Evolutionary conservation across 2,797 vertebrate species (phyloP).

Genomic region (Heliangelus exortis): DNA sequence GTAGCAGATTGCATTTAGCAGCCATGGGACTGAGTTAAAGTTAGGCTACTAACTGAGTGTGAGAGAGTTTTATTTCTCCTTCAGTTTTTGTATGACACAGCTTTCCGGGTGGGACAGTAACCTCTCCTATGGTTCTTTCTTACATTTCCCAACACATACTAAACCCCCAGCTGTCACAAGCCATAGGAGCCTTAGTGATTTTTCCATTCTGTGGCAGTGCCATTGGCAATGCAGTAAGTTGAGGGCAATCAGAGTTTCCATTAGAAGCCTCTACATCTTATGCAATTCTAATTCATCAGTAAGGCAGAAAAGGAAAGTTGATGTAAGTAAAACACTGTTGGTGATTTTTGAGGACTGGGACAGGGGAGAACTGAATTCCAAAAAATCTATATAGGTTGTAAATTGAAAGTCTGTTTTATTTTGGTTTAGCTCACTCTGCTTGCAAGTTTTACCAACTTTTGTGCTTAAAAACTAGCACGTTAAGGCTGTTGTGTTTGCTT

Average conservation of each 20-base stretch:
- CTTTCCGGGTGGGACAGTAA: constrained; percentile 5
- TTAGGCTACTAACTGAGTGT: not conserved
- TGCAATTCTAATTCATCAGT: constrained; percentile 22
- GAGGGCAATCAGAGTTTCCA: constrained; percentile 62
- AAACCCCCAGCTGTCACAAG: not conserved
- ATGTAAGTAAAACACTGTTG: not conserved
- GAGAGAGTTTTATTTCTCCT: not conserved
- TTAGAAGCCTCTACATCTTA: constrained; percentile 29
- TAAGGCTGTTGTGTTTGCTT: fast-evolving
- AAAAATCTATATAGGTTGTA: not conserved
- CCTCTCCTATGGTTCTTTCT: not conserved
- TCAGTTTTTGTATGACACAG: not conserved
- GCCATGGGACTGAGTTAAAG: not conserved
- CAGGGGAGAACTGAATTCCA: not conserved
- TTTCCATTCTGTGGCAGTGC: constrained; percentile 53
- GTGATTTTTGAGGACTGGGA: not conserved
- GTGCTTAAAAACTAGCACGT: not conserved
- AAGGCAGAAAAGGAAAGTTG: constrained; percentile 10
- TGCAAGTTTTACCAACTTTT: not conserved
- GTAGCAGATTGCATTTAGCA: constrained; percentile 40
- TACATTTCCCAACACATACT: not conserved
- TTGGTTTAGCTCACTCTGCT: not conserved
- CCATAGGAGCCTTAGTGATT: constrained; percentile 44
- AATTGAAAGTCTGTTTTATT: not conserved
- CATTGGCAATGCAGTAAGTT: constrained; percentile 45